Evolutionary conservation across 2,797 vertebrate genomes (phyloP).

Genomic region (Cetoscarus ocellatus): DNA sequence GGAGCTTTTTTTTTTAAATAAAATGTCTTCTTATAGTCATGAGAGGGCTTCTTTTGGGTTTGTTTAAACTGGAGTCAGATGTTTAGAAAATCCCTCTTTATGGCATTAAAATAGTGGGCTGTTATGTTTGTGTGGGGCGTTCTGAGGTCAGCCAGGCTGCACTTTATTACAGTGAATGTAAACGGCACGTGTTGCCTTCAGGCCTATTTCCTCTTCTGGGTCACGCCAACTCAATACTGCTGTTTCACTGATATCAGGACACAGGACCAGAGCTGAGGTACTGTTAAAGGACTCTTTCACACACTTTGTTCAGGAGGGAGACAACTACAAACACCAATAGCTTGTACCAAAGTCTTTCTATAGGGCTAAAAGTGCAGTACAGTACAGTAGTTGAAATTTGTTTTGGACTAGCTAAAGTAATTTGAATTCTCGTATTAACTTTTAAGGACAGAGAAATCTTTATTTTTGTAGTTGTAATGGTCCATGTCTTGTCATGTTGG

Average conservation of each 20-base stretch:
- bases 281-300: background rate
- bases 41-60: constrained; percentile 39
- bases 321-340: background rate
- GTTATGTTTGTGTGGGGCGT: constrained; percentile 33
- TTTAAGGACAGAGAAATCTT: too few relatives aligned
- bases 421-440: too few relatives aligned
- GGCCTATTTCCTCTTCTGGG: constrained; percentile 65
- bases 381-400: too few relatives aligned
- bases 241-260: constrained; percentile 29
- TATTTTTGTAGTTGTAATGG: too few relatives aligned
- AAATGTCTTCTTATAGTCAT: constrained; percentile 42
- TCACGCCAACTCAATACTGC: constrained; percentile 56
- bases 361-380: background rate
- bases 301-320: constrained; percentile 5
- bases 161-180: constrained; percentile 40
- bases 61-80: constrained; percentile 51
- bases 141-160: constrained; percentile 38
- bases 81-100: constrained; percentile 46
- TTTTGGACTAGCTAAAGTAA: too few relatives aligned
- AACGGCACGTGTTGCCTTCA: constrained; percentile 66
- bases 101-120: constrained; percentile 30
- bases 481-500: too few relatives aligned
- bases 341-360: background rate
- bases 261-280: constrained; percentile 11
- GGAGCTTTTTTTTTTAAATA: constrained; percentile 34